Base-by-base conservation (phyloP, 2,113 vertebrate species). In the Sminthopsis crassicaudata region DNA sequence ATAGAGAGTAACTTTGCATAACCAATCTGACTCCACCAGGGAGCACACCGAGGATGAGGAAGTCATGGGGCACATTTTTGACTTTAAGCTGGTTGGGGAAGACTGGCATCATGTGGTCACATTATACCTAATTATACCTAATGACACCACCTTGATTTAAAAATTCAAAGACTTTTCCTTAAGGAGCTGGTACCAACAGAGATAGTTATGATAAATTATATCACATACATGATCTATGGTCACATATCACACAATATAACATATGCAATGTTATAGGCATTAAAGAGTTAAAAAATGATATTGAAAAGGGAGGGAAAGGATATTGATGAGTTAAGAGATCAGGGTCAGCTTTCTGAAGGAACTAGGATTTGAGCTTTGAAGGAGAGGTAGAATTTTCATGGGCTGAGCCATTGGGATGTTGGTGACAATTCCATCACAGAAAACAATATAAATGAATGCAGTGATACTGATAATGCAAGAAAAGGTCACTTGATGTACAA, bases 81-180 rank as follows among this genome's bases (percentile, higher is more conserved):
- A 84, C n/a, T 42, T 84, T 23, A 42, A 36, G 89, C 53, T 88
- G 36, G 48, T 36, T 91, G 94, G 95, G 90, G 93, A 95, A 94
- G 93, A 76, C 95, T 10, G 95, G n/a, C 97, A 97, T 76, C 96
- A 10, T 53, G 97, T 76, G 97, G 94, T 30, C 89, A 90, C 8
- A 0, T 51, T 90, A 91, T n/a, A n/a, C n/a, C n/a, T n/a, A n/a
- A n/a, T n/a, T n/a, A n/a, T n/a, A n/a, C n/a, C n/a, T n/a, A n/a
- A n/a, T 67, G 93, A 12, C 95, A 95, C 92, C 1, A 25, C 6
- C 46, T 91, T 92, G 23, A 84, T 42, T 84, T 8, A 42, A 23
- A 84, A 42, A 84, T 42, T 42, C 67, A 84, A 84, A 42, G 42
- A 19, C n/a, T 42, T 23, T 19, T 84, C 67, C 16, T 84, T n/a